phyloP scores from a whole-genome alignment of 2,113 vertebrate species.

The Phyllostomus hastatus region DNA sequence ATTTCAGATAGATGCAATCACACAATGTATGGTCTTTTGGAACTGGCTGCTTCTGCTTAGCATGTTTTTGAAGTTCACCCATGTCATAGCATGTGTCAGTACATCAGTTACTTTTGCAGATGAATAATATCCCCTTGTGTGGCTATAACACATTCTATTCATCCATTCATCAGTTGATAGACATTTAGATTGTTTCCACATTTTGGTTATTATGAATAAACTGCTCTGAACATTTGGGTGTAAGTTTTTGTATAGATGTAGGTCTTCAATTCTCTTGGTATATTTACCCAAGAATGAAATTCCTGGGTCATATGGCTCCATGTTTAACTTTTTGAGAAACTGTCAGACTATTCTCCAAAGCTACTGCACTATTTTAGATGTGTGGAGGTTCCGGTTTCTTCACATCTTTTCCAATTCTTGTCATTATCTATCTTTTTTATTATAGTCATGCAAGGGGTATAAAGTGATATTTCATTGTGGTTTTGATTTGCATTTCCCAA shows the following conservation, averaged over 20 bases:
- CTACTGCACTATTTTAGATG: background rate
- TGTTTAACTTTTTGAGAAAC: background rate
- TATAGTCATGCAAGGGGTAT: background rate
- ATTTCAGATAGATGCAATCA: background rate
- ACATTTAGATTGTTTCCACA: background rate
- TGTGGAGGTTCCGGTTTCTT: background rate
- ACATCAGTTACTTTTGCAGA: background rate
- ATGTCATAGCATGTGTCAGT: background rate
- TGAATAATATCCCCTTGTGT: background rate
- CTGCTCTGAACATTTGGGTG: background rate
- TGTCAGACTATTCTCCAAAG: background rate
- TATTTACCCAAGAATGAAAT: background rate
- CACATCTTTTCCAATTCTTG: background rate
- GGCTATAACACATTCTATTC: background rate
- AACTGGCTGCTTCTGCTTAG: background rate
- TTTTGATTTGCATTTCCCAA: background rate
- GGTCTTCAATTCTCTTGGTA: background rate
- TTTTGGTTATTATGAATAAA: background rate
- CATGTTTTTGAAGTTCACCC: background rate
- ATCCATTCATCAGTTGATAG: background rate
- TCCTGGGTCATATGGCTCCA: background rate
- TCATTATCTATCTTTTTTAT: background rate
- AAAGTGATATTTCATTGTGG: background rate
- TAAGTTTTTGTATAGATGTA: background rate
- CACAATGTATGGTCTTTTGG: background rate